Evolutionary conservation across 2,888 invertebrate species (phyloP), one percentile per base, ranked within the genome.

Genomic region (Chorisops tibialis): DNA sequence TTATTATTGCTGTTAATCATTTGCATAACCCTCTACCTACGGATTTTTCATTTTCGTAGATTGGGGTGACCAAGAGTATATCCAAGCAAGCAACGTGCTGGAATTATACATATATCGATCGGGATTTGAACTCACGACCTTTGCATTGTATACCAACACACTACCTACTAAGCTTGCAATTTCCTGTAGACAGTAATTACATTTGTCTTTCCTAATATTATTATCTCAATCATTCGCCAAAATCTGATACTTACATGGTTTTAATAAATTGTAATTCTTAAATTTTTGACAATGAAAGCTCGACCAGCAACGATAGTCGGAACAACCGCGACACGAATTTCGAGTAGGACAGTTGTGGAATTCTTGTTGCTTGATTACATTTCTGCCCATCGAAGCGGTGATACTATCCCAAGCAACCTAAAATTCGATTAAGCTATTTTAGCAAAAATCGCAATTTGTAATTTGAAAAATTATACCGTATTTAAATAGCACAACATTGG

Each of bases 401-500:
- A 77, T 68, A 11, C 71, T 71, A 63, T 71, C 68, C 71, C 73
- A 77, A 68, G 75, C 72, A 19, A 77, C 69, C 78, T 78, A 58
- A 59, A 52, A 50, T 19, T 37, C 30, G 3, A n/a, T n/a, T n/a
- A 30, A 30, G 30, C 5, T 7, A 7, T 30, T 30, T 30, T 30
- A 2, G 9, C 9, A 30, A 41, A 41, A 1, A 14, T 12, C 11
- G n/a, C 30, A 30, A 30, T 30, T 30, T 30, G 30, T 30, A 30
- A 30, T 30, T 30, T 1, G 30, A 30, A 30, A 30, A 30, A 30
- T 7, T 1, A 2, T 22, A 77, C 77, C 61, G 67, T 67, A 49
- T 88, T 80, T 1, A 87, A 80, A 72, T 86, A 90, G 74, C 96
- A 96, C 0, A 96, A 81, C 41, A 84, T 81, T 1, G 86, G 84